These are phyloP conservation scores for Drosophila pandora DNA, from an alignment of 1,140 invertebrate genomes.

Conservation along the genomic window DNA sequence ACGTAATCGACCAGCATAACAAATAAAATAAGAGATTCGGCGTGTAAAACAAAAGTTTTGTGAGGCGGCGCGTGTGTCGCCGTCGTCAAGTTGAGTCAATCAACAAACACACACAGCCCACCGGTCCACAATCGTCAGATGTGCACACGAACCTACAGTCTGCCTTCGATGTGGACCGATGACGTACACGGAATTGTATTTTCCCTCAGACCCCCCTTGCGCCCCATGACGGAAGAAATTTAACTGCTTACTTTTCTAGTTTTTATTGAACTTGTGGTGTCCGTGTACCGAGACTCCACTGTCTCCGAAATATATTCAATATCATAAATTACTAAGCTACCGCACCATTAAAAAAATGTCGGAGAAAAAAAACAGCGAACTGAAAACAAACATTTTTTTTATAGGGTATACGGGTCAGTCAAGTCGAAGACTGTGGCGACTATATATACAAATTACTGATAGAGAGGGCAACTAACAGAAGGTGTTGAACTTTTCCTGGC, in stretches of 20 bases:
- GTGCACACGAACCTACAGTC: slow-evolving; percentile 26
- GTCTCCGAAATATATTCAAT: too few relatives aligned
- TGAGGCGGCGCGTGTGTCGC: slow-evolving; percentile 51
- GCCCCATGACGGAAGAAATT: too few relatives aligned
- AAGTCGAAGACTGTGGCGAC: too few relatives aligned
- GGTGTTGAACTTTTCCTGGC: slow-evolving; percentile 21
- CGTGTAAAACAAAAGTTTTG: slow-evolving; percentile 65
- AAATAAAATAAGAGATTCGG: slow-evolving; percentile 47
- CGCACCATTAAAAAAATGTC: too few relatives aligned
- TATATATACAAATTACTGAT: neutral
- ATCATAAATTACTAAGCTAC: too few relatives aligned
- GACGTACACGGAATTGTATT: neutral
- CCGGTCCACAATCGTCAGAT: slow-evolving; percentile 17
- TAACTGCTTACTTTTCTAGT: too few relatives aligned
- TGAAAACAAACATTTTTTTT: too few relatives aligned
- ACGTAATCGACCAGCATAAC: slow-evolving; percentile 71
- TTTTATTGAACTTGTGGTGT: too few relatives aligned
- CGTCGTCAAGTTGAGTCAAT: slow-evolving; percentile 67
- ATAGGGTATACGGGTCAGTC: too few relatives aligned
- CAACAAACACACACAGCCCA: slow-evolving; percentile 31
- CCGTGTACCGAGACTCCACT: too few relatives aligned
- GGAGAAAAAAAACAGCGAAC: too few relatives aligned
- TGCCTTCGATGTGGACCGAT: neutral
- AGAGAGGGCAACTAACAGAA: slow-evolving; percentile 20
- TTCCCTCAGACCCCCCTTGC: too few relatives aligned